Base-by-base conservation (phyloP, 1,140 invertebrate species). In the Magallana gigas region DNA sequence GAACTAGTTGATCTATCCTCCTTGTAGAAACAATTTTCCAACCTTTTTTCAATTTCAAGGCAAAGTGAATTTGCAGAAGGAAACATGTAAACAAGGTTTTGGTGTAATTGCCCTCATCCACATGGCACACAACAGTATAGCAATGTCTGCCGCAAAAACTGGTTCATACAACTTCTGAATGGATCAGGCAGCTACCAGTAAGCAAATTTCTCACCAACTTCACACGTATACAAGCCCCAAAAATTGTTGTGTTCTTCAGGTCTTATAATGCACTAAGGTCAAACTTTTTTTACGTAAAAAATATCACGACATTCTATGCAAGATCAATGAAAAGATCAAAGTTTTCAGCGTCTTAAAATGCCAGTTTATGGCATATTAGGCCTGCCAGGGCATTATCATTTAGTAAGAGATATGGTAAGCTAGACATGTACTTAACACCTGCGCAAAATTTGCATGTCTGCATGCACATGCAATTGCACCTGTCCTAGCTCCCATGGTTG, bases 401-500 rank as follows among this genome's bases (percentile, higher is more conserved):
- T 3, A 48, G 36, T 48, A 3, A 29, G 68, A 29, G 68, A 76
- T 48, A 48, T 76, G 23, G 23, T 36, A 76, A 29, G 68, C 8
- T 9, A 76, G 68, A 76, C 68, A 76, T 76, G 68, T 76, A 76
- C 68, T 36, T 76, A 76, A 23, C 68, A 76, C 68, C 68, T 76
- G 23, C 9, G 14, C 23, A 76, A 76, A 18, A 76, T 23, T 76
- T 76, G 68, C 68, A 76, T 76, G 68, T 76, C 68, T 76, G 23
- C 68, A 76, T 76, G 68, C 68, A 76, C 23, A 48, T 48, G 23
- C 23, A 76, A 29, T 29, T 29, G 36, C 68, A 76, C 23, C 68
- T 76, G 68, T 29, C 23, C 9, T 29, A 23, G 9, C 23, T 76
- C 68, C 68, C 68, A 76, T 29, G 36, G 29, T 36, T 76, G 68